These are phyloP conservation scores for Ctenopoma kingsleyae DNA, from an alignment of 2,797 vertebrate species.

Conservation along the genomic window DNA sequence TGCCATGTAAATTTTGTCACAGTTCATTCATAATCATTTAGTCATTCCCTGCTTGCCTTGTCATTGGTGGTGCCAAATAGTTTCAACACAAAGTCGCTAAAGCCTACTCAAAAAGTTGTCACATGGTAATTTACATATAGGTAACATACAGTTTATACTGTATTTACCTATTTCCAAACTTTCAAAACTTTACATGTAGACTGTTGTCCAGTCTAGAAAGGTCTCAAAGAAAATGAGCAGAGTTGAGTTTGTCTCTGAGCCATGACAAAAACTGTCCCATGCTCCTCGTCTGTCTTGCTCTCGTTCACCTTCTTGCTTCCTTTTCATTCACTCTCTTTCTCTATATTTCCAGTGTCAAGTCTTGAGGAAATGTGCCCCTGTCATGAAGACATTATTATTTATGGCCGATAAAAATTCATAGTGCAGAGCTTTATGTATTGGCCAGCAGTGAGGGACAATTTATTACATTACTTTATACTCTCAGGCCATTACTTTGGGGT, in stretches of 20 bases:
- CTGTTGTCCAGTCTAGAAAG: too few relatives aligned
- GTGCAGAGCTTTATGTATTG: conserved; percentile 35
- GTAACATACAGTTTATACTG: neutral
- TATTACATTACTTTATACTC: conserved; percentile 53
- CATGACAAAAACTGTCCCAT: conserved; percentile 7
- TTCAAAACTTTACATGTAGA: neutral
- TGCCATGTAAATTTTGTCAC: conserved; percentile 33
- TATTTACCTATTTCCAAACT: neutral
- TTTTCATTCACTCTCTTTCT: conserved; percentile 33
- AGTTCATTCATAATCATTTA: neutral
- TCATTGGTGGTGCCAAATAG: neutral
- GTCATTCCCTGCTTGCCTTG: neutral
- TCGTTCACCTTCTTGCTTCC: conserved; percentile 47
- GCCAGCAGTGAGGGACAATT: conserved; percentile 40
- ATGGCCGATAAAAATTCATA: conserved; percentile 38
- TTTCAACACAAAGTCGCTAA: neutral
- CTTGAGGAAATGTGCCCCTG: conserved; percentile 32
- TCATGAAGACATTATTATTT: conserved; percentile 38
- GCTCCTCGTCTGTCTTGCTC: conserved; percentile 29
- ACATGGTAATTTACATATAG: neutral
- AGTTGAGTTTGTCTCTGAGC: too few relatives aligned
- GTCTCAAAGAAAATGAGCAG: too few relatives aligned
- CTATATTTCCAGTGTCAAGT: conserved; percentile 36
- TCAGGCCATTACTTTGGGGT: conserved; percentile 56
- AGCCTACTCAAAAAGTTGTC: neutral